Evolutionary conservation across 2,113 vertebrate species (phyloP), one percentile per base, ranked within the genome.

Genomic region (Oncorhynchus gorbuscha): DNA sequence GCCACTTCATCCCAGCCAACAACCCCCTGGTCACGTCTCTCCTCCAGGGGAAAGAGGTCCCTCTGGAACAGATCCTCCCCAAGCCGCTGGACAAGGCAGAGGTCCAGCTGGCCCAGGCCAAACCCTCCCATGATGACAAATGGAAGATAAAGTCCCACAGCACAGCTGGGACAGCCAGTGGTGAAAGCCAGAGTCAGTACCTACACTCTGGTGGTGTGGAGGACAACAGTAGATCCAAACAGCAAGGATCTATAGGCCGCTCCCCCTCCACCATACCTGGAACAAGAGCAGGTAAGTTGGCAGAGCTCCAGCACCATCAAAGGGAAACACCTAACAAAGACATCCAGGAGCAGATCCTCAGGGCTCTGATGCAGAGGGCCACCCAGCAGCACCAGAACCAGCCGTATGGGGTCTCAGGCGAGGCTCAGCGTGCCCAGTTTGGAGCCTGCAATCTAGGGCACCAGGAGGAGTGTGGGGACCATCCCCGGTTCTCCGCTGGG

Each of bases 21-120:
- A 99, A 99, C 86, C 96, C 97, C 16, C 87, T 99, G 78, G 98
- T 99, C 80, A 94, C 95, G 4, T 95, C 97, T 76, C 95, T 99
- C 39, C 95, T 99, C 45, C 98, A 98, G 79, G 97, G 96, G 62
- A 97, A 97, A 91, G 95, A 94, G 4, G 95, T 99, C 69, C 96
- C 97, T 0, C 78, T 98, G 87, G 97, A 98, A 85, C 95, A 97
- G 75, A 98, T 99, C 88, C 94, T 99, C 84, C 95, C 95, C 26
- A 97, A 94, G 89, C 87, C 96, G 8, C 89, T 95, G 71, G 77
- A 9, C 39, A 45, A 45, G 39, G 8, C 39, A 45, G 39, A 45
- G 39, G 39, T 45, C 39, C 39, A 45, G 9, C 9, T 45, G 39
- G 3, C 85, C 68, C 85, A 8, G 64, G 84, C 83, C 0, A 71